Evolutionary conservation across 2,113 vertebrate species (phyloP), one percentile per base, ranked within the genome.

Genomic region (Edolisoma coerulescens): DNA sequence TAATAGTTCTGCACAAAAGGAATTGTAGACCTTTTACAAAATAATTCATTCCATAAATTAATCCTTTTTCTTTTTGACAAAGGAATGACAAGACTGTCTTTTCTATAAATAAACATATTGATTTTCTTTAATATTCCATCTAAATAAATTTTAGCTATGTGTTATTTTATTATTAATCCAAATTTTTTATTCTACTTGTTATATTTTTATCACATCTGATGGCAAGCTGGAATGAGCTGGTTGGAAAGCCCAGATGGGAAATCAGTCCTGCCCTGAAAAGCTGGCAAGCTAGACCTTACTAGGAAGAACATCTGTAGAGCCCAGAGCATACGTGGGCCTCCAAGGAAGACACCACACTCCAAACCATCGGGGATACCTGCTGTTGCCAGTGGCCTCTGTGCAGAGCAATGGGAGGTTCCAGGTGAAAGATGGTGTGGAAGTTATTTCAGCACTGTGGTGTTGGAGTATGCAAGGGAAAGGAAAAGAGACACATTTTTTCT

Each of bases 381-480:
- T 71, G 49, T 21, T 80, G 50, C n/a, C 57, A 28, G 28, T 11
- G 26, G 7, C 37, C 54, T 80, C 45, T 2, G 2, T 57, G 71
- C 39, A 90, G 35, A 39, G 13, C 1, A 4, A 37, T 10, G 26
- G 16, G 45, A 77, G 19, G 4, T 21, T 80, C 26, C 45, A 50
- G 63, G 23, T n/a, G 33, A 49, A 54, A 23, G 22, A 7, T 37
- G 30, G 11, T 42, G 44, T 22, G 20, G 37, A 84, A 75, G 32
- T 24, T 41, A 26, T 60, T 89, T 91, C 76, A 61, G 74, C 41
- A 56, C 60, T 4, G 3, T 7, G 23, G 17, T n/a, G 18, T 27
- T 52, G n/a, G 20, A 0, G 0, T 17, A 5, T 15, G 15, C 23
- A 16, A 5, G 3, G 27, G 20, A 53, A 49, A 33, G 24, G 15